Percentiles rank a stretch among this genome's conserved stretches.
These are phyloP conservation scores for Triplophysa tibetana DNA, from an alignment of 2,113 vertebrate species.

Conservation along the genomic window DNA sequence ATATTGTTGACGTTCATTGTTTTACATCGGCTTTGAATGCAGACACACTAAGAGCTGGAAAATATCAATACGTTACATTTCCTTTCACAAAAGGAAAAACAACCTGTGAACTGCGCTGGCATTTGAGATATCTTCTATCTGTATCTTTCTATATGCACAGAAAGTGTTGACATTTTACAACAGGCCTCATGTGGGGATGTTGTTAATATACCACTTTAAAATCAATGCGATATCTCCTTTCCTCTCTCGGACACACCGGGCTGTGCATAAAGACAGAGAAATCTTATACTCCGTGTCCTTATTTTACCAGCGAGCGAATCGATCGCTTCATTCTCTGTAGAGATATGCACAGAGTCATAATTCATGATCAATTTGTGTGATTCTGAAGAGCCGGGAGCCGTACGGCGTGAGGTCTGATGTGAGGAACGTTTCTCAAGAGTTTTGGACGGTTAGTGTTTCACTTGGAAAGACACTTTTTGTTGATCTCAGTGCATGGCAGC, in stretches of 20 bases:
- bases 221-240: slow-evolving; percentile 38
- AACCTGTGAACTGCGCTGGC: background rate
- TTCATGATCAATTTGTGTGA: slow-evolving; percentile 45
- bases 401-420: background rate
- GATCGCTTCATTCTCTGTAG: slow-evolving; percentile 46
- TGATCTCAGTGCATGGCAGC: slow-evolving; percentile 3
- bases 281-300: slow-evolving; percentile 25
- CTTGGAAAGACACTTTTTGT: slow-evolving; percentile 11
- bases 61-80: background rate
- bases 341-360: slow-evolving; percentile 39
- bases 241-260: background rate
- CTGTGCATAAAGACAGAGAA: slow-evolving; percentile 34
- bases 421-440: slow-evolving; percentile 7
- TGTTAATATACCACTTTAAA: slow-evolving; percentile 9
- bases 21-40: too few species aligned
- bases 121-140: background rate
- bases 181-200: slow-evolving; percentile 23
- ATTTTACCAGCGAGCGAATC: slow-evolving; percentile 45
- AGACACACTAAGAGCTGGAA: too few species aligned
- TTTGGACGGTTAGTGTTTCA: slow-evolving; percentile 21
- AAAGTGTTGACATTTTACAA: slow-evolving; percentile 32
- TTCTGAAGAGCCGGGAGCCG: slow-evolving; percentile 5
- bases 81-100: background rate
- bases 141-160: background rate
- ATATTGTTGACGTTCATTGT: too few species aligned